A percentile compares a stretch with the other conserved stretches of the same genome.
These are phyloP conservation scores for Caenorhabditis drosophilae DNA, from an alignment of 2,888 invertebrate genomes.

Conservation along the genomic window DNA sequence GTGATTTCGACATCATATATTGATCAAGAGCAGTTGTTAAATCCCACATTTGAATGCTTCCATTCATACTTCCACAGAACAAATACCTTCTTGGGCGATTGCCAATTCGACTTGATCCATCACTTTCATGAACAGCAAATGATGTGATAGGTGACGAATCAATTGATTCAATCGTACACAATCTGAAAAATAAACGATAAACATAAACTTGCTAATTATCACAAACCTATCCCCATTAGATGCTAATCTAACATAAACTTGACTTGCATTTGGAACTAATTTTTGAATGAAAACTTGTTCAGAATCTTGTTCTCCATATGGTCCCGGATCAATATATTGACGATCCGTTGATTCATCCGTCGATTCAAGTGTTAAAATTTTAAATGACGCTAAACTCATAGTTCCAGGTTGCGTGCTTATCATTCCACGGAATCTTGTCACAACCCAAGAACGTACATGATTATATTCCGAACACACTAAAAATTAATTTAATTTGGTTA, in stretches of 20 bases:
- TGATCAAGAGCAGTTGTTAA: constrained; percentile 90
- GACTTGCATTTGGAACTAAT: constrained; percentile 94
- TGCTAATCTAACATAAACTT: constrained; percentile 88
- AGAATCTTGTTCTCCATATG: constrained; percentile 96
- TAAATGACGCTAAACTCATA: constrained; percentile 94
- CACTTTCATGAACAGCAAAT: constrained; percentile 96
- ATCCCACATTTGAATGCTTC: constrained; percentile 96
- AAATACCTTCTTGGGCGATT: constrained; percentile 85
- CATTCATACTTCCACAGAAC: constrained; percentile 89
- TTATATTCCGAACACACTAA: constrained; percentile 89
- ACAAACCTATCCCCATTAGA: constrained; percentile 81
- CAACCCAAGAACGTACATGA: constrained; percentile 95
- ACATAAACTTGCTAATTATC: not conserved
- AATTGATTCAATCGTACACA: constrained; percentile 91
- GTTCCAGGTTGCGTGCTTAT: constrained; percentile 98
- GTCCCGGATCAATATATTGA: constrained; percentile 74
- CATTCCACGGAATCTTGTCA: constrained; percentile 96
- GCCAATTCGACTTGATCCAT: constrained; percentile 90
- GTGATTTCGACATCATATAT: constrained; percentile 27
- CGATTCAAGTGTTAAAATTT: constrained; percentile 84
- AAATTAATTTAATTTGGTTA: not conserved
- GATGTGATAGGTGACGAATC: constrained; percentile 91
- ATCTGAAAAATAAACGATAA: constrained; percentile 73
- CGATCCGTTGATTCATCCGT: constrained; percentile 70
- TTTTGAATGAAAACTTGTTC: constrained; percentile 97